Percentiles rank a stretch among this genome's conserved stretches.
These are phyloP conservation scores for Tetrapedia diversipes DNA, from an alignment of 2,888 invertebrate genomes.

Conservation along the genomic window DNA sequence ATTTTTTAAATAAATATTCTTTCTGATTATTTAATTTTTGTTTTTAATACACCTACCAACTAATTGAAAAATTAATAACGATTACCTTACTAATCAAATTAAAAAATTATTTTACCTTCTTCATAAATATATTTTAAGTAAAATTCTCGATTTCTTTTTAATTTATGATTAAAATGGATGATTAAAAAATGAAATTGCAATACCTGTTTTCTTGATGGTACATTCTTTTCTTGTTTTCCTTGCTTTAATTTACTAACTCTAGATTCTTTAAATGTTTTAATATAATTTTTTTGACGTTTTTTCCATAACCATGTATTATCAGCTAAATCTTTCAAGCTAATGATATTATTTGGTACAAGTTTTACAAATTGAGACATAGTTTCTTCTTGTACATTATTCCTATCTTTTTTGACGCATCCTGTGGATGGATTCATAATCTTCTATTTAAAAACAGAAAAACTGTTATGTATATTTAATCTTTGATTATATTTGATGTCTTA, in stretches of 20 bases:
- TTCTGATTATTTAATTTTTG: too few species aligned
- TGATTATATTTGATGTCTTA: slow-evolving; percentile 83
- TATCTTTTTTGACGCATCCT: slow-evolving; percentile 76
- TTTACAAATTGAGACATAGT: slow-evolving; percentile 72
- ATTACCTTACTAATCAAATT: not conserved
- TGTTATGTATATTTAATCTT: slow-evolving; percentile 74
- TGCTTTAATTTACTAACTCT: slow-evolving; percentile 33
- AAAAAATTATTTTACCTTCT: not conserved
- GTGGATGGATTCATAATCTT: slow-evolving; percentile 86
- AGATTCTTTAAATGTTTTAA: slow-evolving; percentile 8
- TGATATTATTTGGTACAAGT: slow-evolving; percentile 74
- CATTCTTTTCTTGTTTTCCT: not conserved
- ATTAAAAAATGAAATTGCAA: not conserved
- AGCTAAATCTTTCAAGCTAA: slow-evolving; percentile 69
- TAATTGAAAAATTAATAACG: not conserved
- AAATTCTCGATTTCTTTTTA: too few species aligned
- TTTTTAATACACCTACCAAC: not conserved
- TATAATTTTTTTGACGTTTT: slow-evolving; percentile 54
- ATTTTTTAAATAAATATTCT: too few species aligned
- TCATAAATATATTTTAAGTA: not conserved
- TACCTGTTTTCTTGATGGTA: slow-evolving; percentile 24
- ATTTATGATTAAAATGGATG: too few species aligned
- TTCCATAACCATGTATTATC: slow-evolving; percentile 67
- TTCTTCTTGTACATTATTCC: slow-evolving; percentile 82
- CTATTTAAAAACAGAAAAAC: slow-evolving; percentile 84